Base-by-base conservation (phyloP, 2,888 invertebrate genomes). In the Chouioia cunea region DNA sequence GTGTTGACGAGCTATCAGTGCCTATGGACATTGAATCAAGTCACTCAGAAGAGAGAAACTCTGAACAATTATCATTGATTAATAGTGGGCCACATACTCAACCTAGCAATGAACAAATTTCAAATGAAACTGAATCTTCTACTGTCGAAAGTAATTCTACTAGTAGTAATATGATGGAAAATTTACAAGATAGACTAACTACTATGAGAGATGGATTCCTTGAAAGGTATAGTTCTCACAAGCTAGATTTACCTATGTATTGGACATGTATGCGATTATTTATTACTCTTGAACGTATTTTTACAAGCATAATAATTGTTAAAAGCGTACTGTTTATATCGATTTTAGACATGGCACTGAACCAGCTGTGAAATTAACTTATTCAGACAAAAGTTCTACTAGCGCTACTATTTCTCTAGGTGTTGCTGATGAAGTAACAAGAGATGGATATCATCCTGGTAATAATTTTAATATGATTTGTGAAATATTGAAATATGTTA, bases 341-440 rank as follows among this genome's bases (percentile, higher is more conserved):
- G 46, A 60, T 62, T 43, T 59, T 52, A 88, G 88, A 80, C 85
- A 88, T 80, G 86, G 87, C 47, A 84, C 87, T 53, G 90, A 91
- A 80, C 91, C 91, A 8, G 89, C 91, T 59, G 90, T 91, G 56
- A 89, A 88, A 80, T 83, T 90, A 67, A 88, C 88, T 65, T 91
- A 90, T 80, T 90, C 90, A 16, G 88, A 90, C 77, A 89, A 90
- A 81, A 90, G 91, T 77, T 89, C 90, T 0, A 89, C 89, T 0
- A 89, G 88, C 75, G 90, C 90, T 43, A 89, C 89, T 2, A 89
- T 89, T 75, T 88, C 88, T 65, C 81, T 89, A 74, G 86, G 87
- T 22, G 87, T 88, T 36, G 87, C 86, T 14, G 86, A 87, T 75
- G 86, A 86, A 81, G 78, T 85, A 52, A 85, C 82, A 56, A 81